Base-by-base conservation (phyloP, 2,113 vertebrate genomes). In the Callopanchax toddi region DNA sequence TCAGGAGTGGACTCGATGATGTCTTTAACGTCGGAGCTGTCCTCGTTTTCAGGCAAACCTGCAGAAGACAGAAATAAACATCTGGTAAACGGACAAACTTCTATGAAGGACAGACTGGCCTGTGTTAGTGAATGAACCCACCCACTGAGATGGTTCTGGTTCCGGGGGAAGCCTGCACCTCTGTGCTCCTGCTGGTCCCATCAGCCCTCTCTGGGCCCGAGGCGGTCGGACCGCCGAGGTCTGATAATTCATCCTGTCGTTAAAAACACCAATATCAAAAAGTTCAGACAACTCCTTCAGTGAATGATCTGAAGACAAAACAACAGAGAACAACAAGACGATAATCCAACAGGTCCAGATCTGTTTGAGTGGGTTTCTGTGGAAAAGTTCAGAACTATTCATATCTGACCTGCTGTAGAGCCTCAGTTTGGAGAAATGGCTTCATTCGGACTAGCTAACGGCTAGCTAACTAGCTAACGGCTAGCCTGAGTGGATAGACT, bases 1-100 rank as follows among this genome's bases (percentile, higher is more conserved):
- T 99, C 97, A 15, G 97, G 97, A 16, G 97, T 99, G 60, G 97
- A 98, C 56, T 98, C 96, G 18, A 99, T 99, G 81, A 99, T 98
- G 71, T 95, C 96, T 79, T 98, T 95, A 76, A 99, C 94, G 74
- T 99, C 97, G 21, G 97, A 94, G 85, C 93, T 97, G 71, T 97
- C 94, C 60, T 97, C 95, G 67, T 95, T 96, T 88, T 97, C 96
- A 86, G 89, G 91, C 83, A 93, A 89, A 82, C 94, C 97, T 99
- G 60, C 40, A 51, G 1, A n/a, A 48, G 5, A 22, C 55, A 78
- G 34, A 22, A 26, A 32, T 32, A 32, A 32, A 32, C 4, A 9
- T 32, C 29, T 0, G 29, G 29, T 32, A 9, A 32, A 32, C 29
- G 29, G 6, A 8, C 10, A 32, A 32, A 32, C 29, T 7, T 32